Percentiles rank a stretch among this genome's conserved stretches.
These are phyloP conservation scores for Polydrusus tereticollis DNA, from an alignment of 2,888 invertebrate genomes.

Conservation along the genomic window DNA sequence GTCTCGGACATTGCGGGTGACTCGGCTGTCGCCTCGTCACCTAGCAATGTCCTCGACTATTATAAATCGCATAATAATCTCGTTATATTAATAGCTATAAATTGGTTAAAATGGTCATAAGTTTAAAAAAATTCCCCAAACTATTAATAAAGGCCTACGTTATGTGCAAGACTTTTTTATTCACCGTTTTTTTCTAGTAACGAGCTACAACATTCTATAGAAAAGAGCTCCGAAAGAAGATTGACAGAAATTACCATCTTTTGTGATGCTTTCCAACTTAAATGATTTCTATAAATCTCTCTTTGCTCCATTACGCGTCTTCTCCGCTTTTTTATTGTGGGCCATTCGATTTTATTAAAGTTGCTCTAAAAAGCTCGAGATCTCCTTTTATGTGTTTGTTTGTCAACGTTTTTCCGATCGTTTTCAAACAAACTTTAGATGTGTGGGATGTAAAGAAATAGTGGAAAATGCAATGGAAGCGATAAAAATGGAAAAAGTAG, in stretches of 20 bases:
- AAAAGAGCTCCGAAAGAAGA: not conserved
- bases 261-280: not conserved
- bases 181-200: too few species aligned
- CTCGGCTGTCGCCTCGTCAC: too few species aligned
- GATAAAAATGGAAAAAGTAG: not conserved
- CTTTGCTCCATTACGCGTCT: conserved; percentile 15
- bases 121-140: too few species aligned
- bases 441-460: not conserved
- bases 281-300: conserved; percentile 18
- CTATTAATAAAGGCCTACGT: too few species aligned
- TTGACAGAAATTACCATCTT: conserved; percentile 10
- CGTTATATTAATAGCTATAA: too few species aligned
- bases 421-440: not conserved
- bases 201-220: too few species aligned
- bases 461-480: not conserved
- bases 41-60: too few species aligned
- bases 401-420: conserved; percentile 3
- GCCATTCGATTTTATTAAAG: conserved; percentile 19
- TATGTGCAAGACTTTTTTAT: too few species aligned
- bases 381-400: not conserved
- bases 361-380: conserved; percentile 4
- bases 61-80: too few species aligned
- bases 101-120: too few species aligned
- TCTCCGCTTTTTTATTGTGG: conserved; percentile 15
- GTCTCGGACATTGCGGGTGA: too few species aligned